Percentiles rank a stretch among this genome's conserved stretches.
These are phyloP conservation scores for Dimorphilus gyrociliatus DNA, from an alignment of 2,888 invertebrate species.

Conservation along the genomic window DNA sequence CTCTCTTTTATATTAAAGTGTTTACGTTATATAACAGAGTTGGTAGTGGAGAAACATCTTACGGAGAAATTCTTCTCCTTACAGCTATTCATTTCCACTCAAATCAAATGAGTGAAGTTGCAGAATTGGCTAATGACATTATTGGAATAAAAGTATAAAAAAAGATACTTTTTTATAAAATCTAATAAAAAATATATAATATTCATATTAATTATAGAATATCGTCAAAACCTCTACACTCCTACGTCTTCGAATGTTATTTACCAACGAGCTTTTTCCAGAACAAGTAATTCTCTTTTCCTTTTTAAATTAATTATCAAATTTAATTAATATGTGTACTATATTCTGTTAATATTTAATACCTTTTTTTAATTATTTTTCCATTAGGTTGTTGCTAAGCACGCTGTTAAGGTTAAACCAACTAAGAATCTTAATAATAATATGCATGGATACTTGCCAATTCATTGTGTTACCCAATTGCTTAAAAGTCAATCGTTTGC, in stretches of 20 bases:
- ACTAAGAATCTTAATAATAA: conserved; percentile 71
- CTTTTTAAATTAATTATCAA: neutral
- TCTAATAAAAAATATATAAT: no score
- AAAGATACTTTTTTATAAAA: no score
- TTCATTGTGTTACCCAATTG: conserved; percentile 88
- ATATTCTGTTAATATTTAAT: conserved; percentile 2
- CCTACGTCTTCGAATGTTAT: conserved; percentile 43
- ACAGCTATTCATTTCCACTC: conserved; percentile 95
- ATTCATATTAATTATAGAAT: conserved; percentile 21
- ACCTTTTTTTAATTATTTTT: conserved; percentile 7
- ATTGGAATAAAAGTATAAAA: conserved; percentile 63
- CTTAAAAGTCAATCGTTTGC: conserved; percentile 83
- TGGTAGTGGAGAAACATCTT: conserved; percentile 60
- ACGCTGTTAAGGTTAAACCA: conserved; percentile 87
- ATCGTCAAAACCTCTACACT: conserved; percentile 30
- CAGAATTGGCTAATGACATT: conserved; percentile 79
- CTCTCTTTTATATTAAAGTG: no score
- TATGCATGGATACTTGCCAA: conserved; percentile 76
- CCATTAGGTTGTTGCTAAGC: conserved; percentile 55
- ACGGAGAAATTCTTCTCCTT: conserved; percentile 82
- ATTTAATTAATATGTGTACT: neutral
- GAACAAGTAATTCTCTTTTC: conserved; percentile 52
- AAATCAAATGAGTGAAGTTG: conserved; percentile 77
- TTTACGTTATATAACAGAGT: no score
- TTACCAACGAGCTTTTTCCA: conserved; percentile 88